These are phyloP conservation scores for Pseudomyrmex dendroicus DNA, from an alignment of 1,140 invertebrate species.

Conservation along the genomic window DNA sequence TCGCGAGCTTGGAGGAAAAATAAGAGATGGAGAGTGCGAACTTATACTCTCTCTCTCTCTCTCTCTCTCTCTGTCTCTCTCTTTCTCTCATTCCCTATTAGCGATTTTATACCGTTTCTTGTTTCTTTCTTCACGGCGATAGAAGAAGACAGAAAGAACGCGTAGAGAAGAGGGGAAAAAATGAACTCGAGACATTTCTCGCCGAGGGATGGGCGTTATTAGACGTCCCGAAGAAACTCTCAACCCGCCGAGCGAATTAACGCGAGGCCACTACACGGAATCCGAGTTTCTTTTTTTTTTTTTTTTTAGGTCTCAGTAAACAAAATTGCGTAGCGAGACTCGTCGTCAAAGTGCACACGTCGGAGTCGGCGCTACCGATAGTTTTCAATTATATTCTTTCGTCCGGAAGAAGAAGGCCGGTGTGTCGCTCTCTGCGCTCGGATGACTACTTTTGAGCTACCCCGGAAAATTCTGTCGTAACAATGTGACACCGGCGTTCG, in stretches of 20 bases:
- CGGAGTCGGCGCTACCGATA: too few relatives aligned
- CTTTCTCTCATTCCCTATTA: not conserved
- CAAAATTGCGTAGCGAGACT: too few relatives aligned
- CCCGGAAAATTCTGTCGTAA: slow-evolving; percentile 72
- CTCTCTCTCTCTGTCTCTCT: slow-evolving; percentile 1
- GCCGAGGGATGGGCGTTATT: slow-evolving; percentile 62
- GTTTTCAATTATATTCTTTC: too few relatives aligned
- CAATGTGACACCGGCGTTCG: slow-evolving; percentile 73
- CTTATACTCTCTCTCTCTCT: not conserved
- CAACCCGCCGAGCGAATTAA: slow-evolving; percentile 49
- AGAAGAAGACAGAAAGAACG: slow-evolving; percentile 23
- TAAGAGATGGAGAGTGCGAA: slow-evolving; percentile 77
- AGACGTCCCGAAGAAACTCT: slow-evolving; percentile 38
- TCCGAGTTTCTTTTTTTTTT: not conserved
- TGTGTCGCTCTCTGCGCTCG: slow-evolving; percentile 3
- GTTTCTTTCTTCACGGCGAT: slow-evolving; percentile 30
- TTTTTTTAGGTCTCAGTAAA: too few relatives aligned
- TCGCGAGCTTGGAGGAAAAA: slow-evolving; percentile 84
- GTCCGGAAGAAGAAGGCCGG: slow-evolving; percentile 4
- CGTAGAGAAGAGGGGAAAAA: slow-evolving; percentile 65
- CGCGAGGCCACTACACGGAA: slow-evolving; percentile 20
- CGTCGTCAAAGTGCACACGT: too few relatives aligned
- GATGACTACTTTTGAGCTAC: slow-evolving; percentile 61
- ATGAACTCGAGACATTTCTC: slow-evolving; percentile 82
- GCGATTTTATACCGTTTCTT: too few relatives aligned